Conservation (phyloP, 35 echinoderm and acorn worm species). For the Apostichopus parvimensis region DNA sequence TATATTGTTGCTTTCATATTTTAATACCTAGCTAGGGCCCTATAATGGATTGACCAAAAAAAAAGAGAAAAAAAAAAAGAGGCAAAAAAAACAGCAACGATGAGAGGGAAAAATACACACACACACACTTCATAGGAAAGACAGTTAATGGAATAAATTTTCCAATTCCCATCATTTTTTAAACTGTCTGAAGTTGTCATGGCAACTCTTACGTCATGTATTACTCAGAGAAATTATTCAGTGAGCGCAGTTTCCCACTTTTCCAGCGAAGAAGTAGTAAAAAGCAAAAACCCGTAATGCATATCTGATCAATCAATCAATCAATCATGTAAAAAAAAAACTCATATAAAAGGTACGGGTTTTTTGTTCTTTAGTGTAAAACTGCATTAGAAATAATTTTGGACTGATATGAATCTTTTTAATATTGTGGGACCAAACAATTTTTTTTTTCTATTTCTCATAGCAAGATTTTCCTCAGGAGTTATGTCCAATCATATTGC, state of each 20-base stretch:
- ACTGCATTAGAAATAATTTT: background rate
- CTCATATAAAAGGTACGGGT: background rate
- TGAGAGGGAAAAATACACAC: background rate
- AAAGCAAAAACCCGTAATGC: conserved; percentile 22
- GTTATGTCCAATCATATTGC: no score
- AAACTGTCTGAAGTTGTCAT: conserved; percentile 38
- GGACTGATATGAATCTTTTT: background rate
- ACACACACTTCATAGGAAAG: background rate
- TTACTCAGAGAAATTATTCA: conserved; percentile 49
- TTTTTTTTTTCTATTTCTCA: no score
- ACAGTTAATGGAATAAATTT: conserved; percentile 36
- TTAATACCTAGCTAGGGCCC: conserved; percentile 13
- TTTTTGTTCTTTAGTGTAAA: background rate
- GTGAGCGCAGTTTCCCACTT: conserved; percentile 24
- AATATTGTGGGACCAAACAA: no score
- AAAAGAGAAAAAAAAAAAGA: background rate
- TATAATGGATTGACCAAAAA: conserved; percentile 12
- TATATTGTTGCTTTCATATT: background rate
- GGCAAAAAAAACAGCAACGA: background rate
- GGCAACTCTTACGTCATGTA: conserved; percentile 46
- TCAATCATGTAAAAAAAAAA: background rate
- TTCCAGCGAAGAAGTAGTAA: background rate
- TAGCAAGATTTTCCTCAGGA: no score
- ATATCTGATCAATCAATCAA: conserved; percentile 46
- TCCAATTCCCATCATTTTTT: conserved; percentile 31